Base-by-base conservation (phyloP, 2,888 invertebrate species). In the Mylabris sibirica region DNA sequence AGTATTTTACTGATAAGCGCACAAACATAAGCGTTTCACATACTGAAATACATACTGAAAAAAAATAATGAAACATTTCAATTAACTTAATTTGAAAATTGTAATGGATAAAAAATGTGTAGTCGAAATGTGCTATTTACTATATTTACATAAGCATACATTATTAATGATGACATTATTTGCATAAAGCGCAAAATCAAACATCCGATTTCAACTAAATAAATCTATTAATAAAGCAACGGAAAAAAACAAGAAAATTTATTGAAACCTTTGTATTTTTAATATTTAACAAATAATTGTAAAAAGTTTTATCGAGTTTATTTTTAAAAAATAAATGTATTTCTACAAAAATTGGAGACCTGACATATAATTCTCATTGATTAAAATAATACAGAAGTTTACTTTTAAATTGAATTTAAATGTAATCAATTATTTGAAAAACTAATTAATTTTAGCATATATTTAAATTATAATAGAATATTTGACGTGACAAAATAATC, bases 141-240 rank as follows among this genome's bases (percentile, higher is more conserved):
- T 49, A 34, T n/a, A n/a, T n/a, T n/a, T 49, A 49, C 49, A 49
- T 49, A 60, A 61, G 61, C 44, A 64, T 64, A 57, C 68, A 64
- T 61, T 67, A 67, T 67, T 68, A 68, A 68, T 64, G 68, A 61
- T 68, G 20, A 62, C 26, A 22, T 64, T 41, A 68, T 68, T 68
- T 68, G 64, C 64, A 68, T 68, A 68, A 68, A 68, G 64, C 59
- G 68, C 64, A 60, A 64, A 64, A 68, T 68, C 68, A 53, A 67
- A 67, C 60, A 67, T 67, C 67, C 67, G 67, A 59, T 49, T 59
- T 26, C 59, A 61, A 17, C 60, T 64, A 67, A 60, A 67, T 67
- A 67, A 64, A 67, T 67, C 59, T 53, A 49, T 49, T 49, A 49
- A 1, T 11, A 49, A 3, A 20, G 20, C 20, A 49, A 35, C 38